A percentile compares a stretch with the other conserved stretches of the same genome.
Evolutionary conservation across 2,113 vertebrate genomes (phyloP).

Genomic region (Carassius gibelio): DNA sequence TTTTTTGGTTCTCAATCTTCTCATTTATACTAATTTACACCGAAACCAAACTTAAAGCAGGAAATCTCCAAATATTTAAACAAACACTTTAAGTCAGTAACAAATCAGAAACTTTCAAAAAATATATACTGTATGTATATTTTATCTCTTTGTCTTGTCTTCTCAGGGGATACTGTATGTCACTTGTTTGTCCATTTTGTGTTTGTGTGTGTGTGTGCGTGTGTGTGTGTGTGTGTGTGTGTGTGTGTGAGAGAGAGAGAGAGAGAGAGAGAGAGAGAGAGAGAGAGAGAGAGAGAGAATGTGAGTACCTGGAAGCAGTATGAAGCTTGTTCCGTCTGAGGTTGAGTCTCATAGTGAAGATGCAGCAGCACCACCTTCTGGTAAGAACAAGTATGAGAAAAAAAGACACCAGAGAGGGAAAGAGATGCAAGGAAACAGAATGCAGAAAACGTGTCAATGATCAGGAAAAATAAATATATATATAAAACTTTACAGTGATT

Average conservation of each 20-base stretch:
- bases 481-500: conserved; percentile 43
- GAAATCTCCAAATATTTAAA: conserved; percentile 87
- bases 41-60: conserved; percentile 67
- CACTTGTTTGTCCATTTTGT: background rate
- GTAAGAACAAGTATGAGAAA: conserved; percentile 24
- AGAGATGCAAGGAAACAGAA: background rate
- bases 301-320: background rate
- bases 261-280: background rate
- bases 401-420: background rate
- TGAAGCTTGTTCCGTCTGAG: conserved; percentile 41
- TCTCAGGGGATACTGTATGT: background rate
- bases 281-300: background rate
- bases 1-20: conserved; percentile 5
- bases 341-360: conserved; percentile 61
- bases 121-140: background rate
- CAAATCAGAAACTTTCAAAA: conserved; percentile 44
- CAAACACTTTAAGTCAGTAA: conserved; percentile 82
- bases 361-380: conserved; percentile 79
- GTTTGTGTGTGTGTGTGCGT: background rate
- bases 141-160: conserved; percentile 67
- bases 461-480: background rate
- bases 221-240: no score
- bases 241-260: no score
- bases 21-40: conserved; percentile 37
- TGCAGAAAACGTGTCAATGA: background rate